These are phyloP conservation scores for Chelonoidis abingdonii DNA, from an alignment of 2,113 vertebrate genomes.

Conservation along the genomic window DNA sequence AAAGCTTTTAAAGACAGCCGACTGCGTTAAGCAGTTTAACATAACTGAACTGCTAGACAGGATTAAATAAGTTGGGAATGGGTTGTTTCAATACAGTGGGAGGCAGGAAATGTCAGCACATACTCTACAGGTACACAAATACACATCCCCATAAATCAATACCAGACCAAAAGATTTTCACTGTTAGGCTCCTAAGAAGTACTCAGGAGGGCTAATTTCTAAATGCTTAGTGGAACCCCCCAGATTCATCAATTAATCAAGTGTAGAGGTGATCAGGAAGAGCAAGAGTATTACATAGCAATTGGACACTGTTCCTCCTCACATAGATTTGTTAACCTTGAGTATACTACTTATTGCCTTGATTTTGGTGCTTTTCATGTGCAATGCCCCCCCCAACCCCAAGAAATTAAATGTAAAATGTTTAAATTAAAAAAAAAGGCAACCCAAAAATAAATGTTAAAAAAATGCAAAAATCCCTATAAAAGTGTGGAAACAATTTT, in stretches of 20 bases:
- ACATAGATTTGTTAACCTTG: not conserved
- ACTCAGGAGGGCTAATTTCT: not conserved
- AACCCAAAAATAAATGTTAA: not conserved
- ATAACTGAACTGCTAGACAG: no score
- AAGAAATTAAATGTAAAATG: not conserved
- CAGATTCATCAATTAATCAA: not conserved
- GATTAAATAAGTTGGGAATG: not conserved
- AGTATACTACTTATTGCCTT: not conserved
- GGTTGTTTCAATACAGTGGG: not conserved
- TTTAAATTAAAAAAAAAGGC: not conserved
- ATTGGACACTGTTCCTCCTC: not conserved
- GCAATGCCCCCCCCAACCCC: no score
- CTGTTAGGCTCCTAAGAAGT: not conserved
- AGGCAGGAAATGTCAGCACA: not conserved
- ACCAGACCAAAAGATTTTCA: not conserved
- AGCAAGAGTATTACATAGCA: not conserved
- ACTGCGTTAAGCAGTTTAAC: not conserved
- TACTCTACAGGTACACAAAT: not conserved
- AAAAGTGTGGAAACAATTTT: not conserved
- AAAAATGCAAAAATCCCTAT: not conserved
- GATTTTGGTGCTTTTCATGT: not conserved
- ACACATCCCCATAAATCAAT: not conserved
- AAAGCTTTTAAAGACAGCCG: not conserved
- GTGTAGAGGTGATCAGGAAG: not conserved
- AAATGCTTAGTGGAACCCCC: not conserved